These are phyloP conservation scores for Triplophysa siluroides DNA, from an alignment of 2,113 vertebrate species.

Conservation along the genomic window DNA sequence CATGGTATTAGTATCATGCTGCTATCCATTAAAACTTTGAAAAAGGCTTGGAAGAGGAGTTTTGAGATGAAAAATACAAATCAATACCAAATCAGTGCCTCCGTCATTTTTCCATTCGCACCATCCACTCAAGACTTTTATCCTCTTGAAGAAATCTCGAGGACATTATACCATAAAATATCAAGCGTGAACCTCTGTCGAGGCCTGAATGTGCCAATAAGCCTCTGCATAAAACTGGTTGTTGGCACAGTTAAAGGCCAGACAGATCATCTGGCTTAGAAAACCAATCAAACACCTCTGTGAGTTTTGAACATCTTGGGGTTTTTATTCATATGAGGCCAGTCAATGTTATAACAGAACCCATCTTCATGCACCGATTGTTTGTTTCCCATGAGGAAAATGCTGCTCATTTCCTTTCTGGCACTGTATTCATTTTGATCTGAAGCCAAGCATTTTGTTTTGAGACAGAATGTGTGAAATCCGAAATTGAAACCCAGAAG, in stretches of 20 bases:
- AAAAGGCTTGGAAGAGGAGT: too few species aligned
- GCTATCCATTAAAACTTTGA: too few species aligned
- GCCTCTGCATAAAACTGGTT: neutral
- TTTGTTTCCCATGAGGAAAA: neutral
- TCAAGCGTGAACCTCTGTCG: neutral
- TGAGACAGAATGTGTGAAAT: slow-evolving; percentile 20
- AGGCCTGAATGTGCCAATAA: neutral
- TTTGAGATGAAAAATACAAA: neutral
- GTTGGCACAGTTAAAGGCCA: slow-evolving; percentile 23
- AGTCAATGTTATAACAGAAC: slow-evolving; percentile 47
- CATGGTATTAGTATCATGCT: too few species aligned
- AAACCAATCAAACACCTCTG: slow-evolving; percentile 34
- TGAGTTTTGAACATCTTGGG: slow-evolving; percentile 22
- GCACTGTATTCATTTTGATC: slow-evolving; percentile 41
- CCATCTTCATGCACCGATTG: slow-evolving; percentile 34
- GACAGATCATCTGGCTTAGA: slow-evolving; percentile 24
- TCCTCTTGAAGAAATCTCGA: neutral
- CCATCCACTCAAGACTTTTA: neutral
- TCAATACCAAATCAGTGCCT: neutral
- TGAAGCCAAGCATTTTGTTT: slow-evolving; percentile 42
- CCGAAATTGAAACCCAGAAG: neutral
- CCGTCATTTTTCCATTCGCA: neutral
- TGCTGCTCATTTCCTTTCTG: slow-evolving; percentile 33
- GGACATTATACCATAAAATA: neutral
- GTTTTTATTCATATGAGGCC: slow-evolving; percentile 39